Percentiles rank a stretch among this genome's conserved stretches.
Evolutionary conservation across 2,888 invertebrate genomes (phyloP).

Genomic region (Noctua pronuba): DNA sequence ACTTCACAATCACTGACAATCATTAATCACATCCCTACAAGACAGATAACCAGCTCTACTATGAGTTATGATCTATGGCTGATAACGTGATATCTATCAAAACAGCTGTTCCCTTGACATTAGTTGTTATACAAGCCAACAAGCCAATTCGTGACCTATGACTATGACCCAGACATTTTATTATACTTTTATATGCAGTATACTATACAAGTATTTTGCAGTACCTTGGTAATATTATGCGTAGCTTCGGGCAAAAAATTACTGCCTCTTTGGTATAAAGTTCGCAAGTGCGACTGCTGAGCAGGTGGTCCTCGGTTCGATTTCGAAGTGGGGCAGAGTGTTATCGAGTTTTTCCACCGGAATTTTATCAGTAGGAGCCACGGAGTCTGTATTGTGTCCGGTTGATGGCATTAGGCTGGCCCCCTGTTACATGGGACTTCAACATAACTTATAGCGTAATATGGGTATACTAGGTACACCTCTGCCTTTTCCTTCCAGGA

Average conservation of each 20-base stretch:
- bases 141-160: slow-evolving; percentile 51
- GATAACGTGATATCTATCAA: slow-evolving; percentile 55
- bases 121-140: slow-evolving; percentile 31
- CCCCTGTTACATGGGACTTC: neutral
- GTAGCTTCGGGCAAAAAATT: neutral
- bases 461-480: neutral
- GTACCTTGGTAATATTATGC: slow-evolving; percentile 5
- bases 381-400: neutral
- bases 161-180: slow-evolving; percentile 56
- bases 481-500: neutral
- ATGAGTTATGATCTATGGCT: slow-evolving; percentile 42
- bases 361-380: neutral
- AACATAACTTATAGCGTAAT: no score
- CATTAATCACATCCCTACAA: slow-evolving; percentile 46
- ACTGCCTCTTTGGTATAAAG: neutral
- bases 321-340: no score
- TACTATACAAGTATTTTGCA: neutral
- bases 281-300: neutral
- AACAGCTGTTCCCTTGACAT: slow-evolving; percentile 55
- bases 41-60: slow-evolving; percentile 13
- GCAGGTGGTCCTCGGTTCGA: neutral
- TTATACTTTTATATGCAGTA: slow-evolving; percentile 6
- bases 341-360: neutral
- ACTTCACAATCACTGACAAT: neutral
- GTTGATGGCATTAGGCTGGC: neutral